Evolutionary conservation across 1,140 invertebrate species (phyloP).

Genomic region (Cherax quadricarinatus): DNA sequence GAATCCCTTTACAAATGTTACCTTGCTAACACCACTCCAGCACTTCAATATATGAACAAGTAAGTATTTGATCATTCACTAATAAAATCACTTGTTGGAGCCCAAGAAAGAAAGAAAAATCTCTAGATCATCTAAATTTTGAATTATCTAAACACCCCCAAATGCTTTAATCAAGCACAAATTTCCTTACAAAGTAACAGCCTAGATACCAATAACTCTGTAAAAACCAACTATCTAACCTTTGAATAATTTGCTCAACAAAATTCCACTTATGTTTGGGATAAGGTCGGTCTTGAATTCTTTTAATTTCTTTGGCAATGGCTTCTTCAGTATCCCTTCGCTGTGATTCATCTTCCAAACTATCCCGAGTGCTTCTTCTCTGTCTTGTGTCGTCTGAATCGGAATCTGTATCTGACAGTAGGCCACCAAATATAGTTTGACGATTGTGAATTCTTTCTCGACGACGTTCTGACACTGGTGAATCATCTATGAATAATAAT

Average conservation of each 20-base stretch:
- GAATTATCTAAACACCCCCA: too few species aligned
- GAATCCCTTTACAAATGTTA: too few species aligned
- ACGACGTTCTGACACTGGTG: conserved; percentile 37
- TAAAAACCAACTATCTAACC: conserved; percentile 18
- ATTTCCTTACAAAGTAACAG: too few species aligned
- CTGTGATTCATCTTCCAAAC: conserved; percentile 41
- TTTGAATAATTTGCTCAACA: conserved; percentile 60
- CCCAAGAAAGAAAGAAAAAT: too few species aligned
- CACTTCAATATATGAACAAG: too few species aligned
- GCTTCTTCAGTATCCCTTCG: conserved; percentile 46
- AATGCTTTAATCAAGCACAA: too few species aligned
- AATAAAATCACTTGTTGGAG: too few species aligned
- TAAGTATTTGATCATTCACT: too few species aligned
- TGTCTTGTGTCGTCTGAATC: conserved; percentile 39
- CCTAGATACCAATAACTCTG: too few species aligned
- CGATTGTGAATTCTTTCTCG: conserved; percentile 22
- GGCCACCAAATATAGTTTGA: conserved; percentile 46
- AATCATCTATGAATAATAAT: conserved; percentile 39
- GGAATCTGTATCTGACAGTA: conserved; percentile 54
- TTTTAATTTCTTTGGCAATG: conserved; percentile 48
- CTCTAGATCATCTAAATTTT: too few species aligned
- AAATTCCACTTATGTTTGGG: conserved; percentile 65
- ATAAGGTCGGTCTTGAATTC: conserved; percentile 54
- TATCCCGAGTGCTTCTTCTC: not conserved
- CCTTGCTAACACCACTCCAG: too few species aligned